A percentile compares a stretch with the other conserved stretches of the same genome.
Evolutionary conservation across 2,113 vertebrate genomes (phyloP).

Genomic region (Perca flavescens): DNA sequence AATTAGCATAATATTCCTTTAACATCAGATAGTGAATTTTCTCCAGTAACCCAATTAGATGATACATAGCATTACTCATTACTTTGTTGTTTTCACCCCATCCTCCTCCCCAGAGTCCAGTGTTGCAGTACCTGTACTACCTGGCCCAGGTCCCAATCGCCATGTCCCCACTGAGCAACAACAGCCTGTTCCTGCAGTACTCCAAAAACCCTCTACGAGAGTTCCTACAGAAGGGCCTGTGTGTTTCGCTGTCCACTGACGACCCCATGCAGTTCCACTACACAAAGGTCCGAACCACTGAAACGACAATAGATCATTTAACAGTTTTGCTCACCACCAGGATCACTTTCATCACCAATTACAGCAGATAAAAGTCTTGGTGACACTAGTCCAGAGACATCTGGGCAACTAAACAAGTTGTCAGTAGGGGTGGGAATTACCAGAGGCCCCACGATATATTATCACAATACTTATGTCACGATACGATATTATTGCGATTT

Average conservation of each 20-base stretch:
- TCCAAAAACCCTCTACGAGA: slow-evolving; percentile 96
- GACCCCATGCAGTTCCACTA: slow-evolving; percentile 99
- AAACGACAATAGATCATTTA: neutral
- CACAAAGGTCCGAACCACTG: slow-evolving; percentile 89
- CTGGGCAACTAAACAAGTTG: neutral
- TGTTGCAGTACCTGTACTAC: slow-evolving; percentile 98
- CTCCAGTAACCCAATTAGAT: neutral
- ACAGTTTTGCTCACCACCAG: neutral
- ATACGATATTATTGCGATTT: too few species aligned
- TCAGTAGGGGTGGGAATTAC: neutral
- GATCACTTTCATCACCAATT: neutral
- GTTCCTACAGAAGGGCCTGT: slow-evolving; percentile 97
- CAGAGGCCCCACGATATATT: too few species aligned
- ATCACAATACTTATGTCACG: too few species aligned
- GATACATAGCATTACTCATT: neutral
- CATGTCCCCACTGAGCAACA: slow-evolving; percentile 99
- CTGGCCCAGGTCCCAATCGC: slow-evolving; percentile 97
- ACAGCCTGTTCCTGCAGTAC: slow-evolving; percentile 97
- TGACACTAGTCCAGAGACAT: neutral
- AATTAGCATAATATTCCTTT: neutral
- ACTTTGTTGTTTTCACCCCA: neutral
- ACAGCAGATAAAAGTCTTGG: neutral
- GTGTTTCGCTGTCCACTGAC: slow-evolving; percentile 95
- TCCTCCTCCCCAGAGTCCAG: slow-evolving; percentile 90
- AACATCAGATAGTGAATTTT: neutral